phyloP scores from a whole-genome alignment of 2,797 vertebrate genomes.

The Rhincodon typus region DNA sequence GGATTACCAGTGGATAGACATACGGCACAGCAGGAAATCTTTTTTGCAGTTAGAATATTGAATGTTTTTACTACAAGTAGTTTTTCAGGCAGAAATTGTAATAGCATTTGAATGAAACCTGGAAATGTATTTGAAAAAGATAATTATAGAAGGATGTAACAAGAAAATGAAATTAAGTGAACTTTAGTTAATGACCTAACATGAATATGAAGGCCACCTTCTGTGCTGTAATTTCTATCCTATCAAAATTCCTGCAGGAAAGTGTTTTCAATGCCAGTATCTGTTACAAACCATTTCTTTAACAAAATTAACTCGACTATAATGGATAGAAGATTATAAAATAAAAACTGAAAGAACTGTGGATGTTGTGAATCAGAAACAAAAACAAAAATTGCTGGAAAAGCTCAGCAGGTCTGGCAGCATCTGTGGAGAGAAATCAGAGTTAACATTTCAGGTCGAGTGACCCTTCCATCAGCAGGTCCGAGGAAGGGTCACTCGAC shows the following conservation, averaged over 20 bases:
- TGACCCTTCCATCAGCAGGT: no score
- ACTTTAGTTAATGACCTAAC: neutral
- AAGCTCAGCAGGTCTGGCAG: no score
- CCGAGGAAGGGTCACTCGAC: no score
- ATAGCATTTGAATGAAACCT: neutral
- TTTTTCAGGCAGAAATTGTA: neutral
- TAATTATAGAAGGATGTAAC: neutral
- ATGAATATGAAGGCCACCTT: neutral
- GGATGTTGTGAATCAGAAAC: no score
- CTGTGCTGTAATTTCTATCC: neutral
- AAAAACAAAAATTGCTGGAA: no score
- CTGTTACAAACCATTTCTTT: neutral
- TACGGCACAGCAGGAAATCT: neutral
- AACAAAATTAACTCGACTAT: neutral
- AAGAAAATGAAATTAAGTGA: neutral
- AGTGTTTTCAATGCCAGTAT: neutral
- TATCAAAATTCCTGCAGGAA: neutral
- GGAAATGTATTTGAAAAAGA: neutral
- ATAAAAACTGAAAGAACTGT: no score
- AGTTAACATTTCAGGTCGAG: no score
- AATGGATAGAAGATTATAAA: neutral
- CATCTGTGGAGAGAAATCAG: no score
- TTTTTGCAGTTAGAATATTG: neutral
- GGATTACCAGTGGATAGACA: neutral
- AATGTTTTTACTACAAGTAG: neutral